A percentile compares a stretch with the other conserved stretches of the same genome.
Evolutionary conservation across 2,113 vertebrate species (phyloP).

Genomic region (Morone saxatilis): DNA sequence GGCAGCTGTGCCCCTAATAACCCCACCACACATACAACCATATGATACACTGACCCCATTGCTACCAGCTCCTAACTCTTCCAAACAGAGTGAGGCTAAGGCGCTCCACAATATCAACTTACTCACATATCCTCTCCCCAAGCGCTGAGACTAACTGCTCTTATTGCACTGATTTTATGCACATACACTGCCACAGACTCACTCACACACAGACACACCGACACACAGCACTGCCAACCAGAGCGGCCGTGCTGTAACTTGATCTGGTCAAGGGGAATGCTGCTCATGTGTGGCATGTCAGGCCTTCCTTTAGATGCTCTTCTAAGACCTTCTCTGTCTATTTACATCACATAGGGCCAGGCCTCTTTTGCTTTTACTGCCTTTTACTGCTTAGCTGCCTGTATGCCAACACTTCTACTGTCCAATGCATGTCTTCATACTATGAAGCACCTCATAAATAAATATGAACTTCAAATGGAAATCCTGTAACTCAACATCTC

Average conservation of each 20-base stretch:
- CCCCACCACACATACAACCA: constrained; percentile 33
- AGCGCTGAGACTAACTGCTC: constrained; percentile 57
- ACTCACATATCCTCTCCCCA: constrained; percentile 25
- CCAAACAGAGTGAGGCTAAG: constrained; percentile 50
- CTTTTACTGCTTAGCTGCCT: constrained; percentile 23
- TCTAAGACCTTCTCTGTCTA: constrained; percentile 60
- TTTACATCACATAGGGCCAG: constrained; percentile 64
- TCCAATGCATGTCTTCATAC: constrained; percentile 8
- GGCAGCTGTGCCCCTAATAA: constrained; percentile 73
- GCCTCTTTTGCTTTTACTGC: constrained; percentile 40
- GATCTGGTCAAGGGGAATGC: constrained; percentile 60
- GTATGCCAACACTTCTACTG: constrained; percentile 19
- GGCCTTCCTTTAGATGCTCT: constrained; percentile 60
- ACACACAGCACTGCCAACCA: constrained; percentile 1
- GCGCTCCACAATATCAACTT: constrained; percentile 45
- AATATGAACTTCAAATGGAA: neutral
- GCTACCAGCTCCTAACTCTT: constrained; percentile 24
- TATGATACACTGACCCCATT: constrained; percentile 33
- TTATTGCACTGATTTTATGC: constrained; percentile 39
- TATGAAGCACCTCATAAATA: neutral
- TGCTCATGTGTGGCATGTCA: constrained; percentile 73
- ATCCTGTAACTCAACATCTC: neutral
- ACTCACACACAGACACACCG: neutral
- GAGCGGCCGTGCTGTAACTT: constrained; percentile 42
- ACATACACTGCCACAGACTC: neutral